phyloP scores from a whole-genome alignment of 2,888 invertebrate genomes.

The Abrostola triplasia region DNA sequence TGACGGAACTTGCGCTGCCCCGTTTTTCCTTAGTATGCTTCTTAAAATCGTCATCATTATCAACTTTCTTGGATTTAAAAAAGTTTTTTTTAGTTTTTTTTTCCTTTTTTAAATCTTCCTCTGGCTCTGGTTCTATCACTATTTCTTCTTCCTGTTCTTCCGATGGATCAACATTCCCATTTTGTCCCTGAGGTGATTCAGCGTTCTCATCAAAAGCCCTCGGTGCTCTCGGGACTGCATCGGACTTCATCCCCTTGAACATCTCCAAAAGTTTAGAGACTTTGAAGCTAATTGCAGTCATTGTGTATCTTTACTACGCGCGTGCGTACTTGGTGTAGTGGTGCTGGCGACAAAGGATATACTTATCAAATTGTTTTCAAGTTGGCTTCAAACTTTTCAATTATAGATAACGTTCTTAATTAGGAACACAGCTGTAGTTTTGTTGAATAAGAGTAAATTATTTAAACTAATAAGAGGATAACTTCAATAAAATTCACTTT shows the following conservation, averaged over 20 bases:
- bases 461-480: too few species aligned
- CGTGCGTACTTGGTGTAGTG: conserved; percentile 6
- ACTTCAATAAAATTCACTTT: too few species aligned
- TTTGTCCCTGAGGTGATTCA: conserved; percentile 49
- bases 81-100: conserved; percentile 68
- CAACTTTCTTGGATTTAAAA: conserved; percentile 59
- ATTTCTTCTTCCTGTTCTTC: conserved; percentile 67
- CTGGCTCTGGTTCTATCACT: conserved; percentile 61
- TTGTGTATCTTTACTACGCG: conserved; percentile 31
- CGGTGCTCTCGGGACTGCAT: conserved; percentile 85
- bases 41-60: conserved; percentile 45
- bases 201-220: conserved; percentile 62
- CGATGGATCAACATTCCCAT: conserved; percentile 61
- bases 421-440: too few species aligned
- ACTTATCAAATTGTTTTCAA: conserved; percentile 9
- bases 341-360: conserved; percentile 40
- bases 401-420: background rate
- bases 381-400: background rate
- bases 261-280: conserved; percentile 72
- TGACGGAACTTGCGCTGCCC: conserved; percentile 67
- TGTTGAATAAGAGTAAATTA: too few species aligned
- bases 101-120: conserved; percentile 62
- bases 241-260: conserved; percentile 83
- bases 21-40: conserved; percentile 55
- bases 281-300: conserved; percentile 62